Percentiles rank a stretch among this genome's conserved stretches.
phyloP scores from a whole-genome alignment of 2,888 invertebrate genomes.

The Tinea semifulvella region DNA sequence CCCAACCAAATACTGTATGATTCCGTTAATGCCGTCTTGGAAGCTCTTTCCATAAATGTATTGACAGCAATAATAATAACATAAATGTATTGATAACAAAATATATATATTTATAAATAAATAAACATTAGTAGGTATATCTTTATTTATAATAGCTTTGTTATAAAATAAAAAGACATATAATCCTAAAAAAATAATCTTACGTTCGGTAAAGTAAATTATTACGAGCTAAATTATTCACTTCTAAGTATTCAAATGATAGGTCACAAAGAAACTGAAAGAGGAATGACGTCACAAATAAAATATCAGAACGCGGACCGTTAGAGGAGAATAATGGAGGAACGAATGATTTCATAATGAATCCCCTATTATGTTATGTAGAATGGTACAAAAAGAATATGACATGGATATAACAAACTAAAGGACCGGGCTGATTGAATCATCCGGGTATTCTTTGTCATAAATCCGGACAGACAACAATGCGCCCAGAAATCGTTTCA shows the following conservation, averaged over 20 bases:
- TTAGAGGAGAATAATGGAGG: slow-evolving; percentile 8
- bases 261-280: neutral
- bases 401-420: slow-evolving; percentile 65
- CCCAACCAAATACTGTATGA: too few species aligned
- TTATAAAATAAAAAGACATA: too few species aligned
- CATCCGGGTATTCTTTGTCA: slow-evolving; percentile 65
- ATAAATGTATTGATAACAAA: too few species aligned
- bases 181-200: too few species aligned
- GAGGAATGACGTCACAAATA: neutral
- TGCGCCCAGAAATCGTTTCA: slow-evolving; percentile 65
- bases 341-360: slow-evolving; percentile 12
- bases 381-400: slow-evolving; percentile 19
- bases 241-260: neutral
- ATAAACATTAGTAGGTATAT: too few species aligned
- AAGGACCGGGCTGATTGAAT: slow-evolving; percentile 64
- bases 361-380: slow-evolving; percentile 10
- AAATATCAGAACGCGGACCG: slow-evolving; percentile 8
- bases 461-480: slow-evolving; percentile 64
- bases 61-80: too few species aligned
- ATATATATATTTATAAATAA: too few species aligned
- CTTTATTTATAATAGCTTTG: too few species aligned
- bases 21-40: too few species aligned
- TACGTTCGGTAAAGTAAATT: too few species aligned
- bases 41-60: too few species aligned
- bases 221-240: too few species aligned